Evolutionary conservation across 2,888 invertebrate species (phyloP).

Genomic region (Biston betularia): DNA sequence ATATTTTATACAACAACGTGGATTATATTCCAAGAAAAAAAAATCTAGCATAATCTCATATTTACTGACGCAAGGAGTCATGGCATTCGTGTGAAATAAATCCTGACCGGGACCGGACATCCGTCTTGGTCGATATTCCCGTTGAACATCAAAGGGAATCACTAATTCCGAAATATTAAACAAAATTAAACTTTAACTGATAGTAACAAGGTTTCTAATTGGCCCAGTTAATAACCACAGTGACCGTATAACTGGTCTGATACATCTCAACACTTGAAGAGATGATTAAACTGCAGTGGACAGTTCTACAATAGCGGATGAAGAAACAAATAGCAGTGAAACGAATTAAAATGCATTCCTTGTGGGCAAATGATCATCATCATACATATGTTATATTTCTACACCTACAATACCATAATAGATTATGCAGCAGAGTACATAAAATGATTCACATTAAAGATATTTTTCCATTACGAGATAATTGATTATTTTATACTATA

Average conservation of each 20-base stretch:
- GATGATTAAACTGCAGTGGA: constrained; percentile 78
- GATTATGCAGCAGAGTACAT: neutral
- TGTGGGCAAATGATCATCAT: neutral
- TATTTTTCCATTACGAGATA: neutral
- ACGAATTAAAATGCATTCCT: neutral
- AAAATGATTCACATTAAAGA: neutral
- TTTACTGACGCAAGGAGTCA: constrained; percentile 61
- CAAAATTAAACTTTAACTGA: constrained; percentile 71
- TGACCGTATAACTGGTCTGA: constrained; percentile 68
- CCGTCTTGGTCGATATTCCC: constrained; percentile 86
- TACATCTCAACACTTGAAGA: constrained; percentile 75
- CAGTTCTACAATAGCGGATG: constrained; percentile 65
- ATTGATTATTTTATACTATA: neutral
- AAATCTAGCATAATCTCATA: constrained; percentile 41
- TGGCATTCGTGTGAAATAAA: constrained; percentile 82
- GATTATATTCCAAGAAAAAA: constrained; percentile 36
- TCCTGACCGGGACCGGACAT: constrained; percentile 86
- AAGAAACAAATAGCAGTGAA: constrained; percentile 63
- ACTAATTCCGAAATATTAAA: constrained; percentile 58
- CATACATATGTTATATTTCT: neutral
- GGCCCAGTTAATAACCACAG: constrained; percentile 43
- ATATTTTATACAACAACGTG: constrained; percentile 37
- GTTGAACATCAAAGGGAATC: constrained; percentile 83
- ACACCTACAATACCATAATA: neutral
- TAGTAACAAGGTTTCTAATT: constrained; percentile 51